Percentiles rank a stretch among this genome's conserved stretches.
These are phyloP conservation scores for Drosophila rufa DNA, from an alignment of 1,140 invertebrate species.

Conservation along the genomic window DNA sequence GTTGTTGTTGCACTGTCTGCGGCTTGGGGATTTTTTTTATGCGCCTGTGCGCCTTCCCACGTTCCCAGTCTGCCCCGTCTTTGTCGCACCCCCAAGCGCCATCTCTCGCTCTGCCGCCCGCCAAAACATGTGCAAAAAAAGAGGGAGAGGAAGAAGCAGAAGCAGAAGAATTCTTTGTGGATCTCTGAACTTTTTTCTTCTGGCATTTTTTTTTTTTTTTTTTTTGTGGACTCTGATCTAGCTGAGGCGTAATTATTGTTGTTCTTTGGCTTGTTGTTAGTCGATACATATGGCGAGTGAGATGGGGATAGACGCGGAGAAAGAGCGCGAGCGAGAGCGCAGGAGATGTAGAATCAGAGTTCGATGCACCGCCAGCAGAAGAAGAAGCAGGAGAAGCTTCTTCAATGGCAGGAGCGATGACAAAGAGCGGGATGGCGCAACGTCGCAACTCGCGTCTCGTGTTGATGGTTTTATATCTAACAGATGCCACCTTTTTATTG, in stretches of 20 bases:
- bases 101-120: slow-evolving; percentile 17
- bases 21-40: slow-evolving; percentile 39
- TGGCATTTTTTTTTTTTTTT: neutral
- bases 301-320: neutral
- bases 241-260: slow-evolving; percentile 65
- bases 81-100: slow-evolving; percentile 28
- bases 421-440: slow-evolving; percentile 9
- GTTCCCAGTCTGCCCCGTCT: slow-evolving; percentile 36
- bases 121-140: slow-evolving; percentile 47
- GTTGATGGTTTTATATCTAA: slow-evolving; percentile 77
- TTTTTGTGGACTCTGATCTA: slow-evolving; percentile 54
- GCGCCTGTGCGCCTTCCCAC: slow-evolving; percentile 61
- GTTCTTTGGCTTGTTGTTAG: slow-evolving; percentile 30
- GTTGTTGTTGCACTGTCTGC: slow-evolving; percentile 43
- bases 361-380: slow-evolving; percentile 55
- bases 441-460: slow-evolving; percentile 31
- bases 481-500: slow-evolving; percentile 61
- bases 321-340: neutral
- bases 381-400: neutral
- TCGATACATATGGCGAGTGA: slow-evolving; percentile 42
- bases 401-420: slow-evolving; percentile 10
- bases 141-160: neutral
- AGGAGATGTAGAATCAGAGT: slow-evolving; percentile 45
- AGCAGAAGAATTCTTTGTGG: slow-evolving; percentile 36
- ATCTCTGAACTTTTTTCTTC: slow-evolving; percentile 6